Conservation (phyloP, 2,113 vertebrate species). For the Coptodon rendalli region DNA sequence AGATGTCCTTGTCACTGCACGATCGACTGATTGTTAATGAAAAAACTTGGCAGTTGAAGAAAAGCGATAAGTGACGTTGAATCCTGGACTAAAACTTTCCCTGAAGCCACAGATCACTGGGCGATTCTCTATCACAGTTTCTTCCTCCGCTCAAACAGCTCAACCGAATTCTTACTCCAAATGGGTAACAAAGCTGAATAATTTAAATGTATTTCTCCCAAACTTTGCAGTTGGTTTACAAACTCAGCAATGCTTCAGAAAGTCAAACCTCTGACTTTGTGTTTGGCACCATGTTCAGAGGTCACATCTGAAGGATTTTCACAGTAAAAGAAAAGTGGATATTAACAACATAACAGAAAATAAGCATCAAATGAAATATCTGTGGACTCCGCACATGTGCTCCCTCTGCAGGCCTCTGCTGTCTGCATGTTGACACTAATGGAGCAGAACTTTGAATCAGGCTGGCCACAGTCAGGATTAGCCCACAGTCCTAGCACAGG, state of each 20-base stretch:
- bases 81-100: neutral
- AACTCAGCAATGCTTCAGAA: neutral
- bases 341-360: neutral
- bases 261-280: neutral
- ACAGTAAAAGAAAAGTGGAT: neutral
- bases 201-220: neutral
- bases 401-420: neutral
- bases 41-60: too few relatives aligned
- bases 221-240: neutral
- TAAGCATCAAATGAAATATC: neutral
- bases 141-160: neutral
- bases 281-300: neutral
- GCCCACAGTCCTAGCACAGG: neutral
- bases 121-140: neutral
- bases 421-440: neutral
- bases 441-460: rapidly evolving
- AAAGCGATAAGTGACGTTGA: too few relatives aligned
- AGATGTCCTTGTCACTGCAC: neutral
- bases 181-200: too few relatives aligned
- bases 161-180: neutral
- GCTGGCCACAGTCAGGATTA: neutral
- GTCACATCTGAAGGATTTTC: neutral
- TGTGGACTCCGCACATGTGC: neutral
- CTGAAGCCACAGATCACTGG: too few relatives aligned
- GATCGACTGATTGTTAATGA: neutral